These are phyloP conservation scores for Tridacna gigas DNA, from an alignment of 2,888 invertebrate species.

Conservation along the genomic window DNA sequence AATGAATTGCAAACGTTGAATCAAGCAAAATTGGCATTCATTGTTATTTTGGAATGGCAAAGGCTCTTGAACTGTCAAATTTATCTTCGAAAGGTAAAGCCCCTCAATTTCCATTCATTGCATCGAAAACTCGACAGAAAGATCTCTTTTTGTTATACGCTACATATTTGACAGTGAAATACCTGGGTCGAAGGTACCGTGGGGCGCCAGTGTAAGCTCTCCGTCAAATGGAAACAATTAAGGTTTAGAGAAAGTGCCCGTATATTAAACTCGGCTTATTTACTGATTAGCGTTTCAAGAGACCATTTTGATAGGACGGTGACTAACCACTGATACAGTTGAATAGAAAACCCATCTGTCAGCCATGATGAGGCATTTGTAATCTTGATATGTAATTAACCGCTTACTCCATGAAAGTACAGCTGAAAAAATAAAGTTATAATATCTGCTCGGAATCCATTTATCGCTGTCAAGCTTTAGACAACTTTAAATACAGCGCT, in stretches of 20 bases:
- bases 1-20: too few species aligned
- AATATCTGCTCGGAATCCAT: too few species aligned
- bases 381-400: neutral
- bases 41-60: neutral
- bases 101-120: neutral
- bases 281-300: constrained; percentile 58
- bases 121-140: constrained; percentile 4
- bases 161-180: constrained; percentile 54
- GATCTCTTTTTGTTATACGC: neutral
- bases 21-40: too few species aligned
- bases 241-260: constrained; percentile 61
- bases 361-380: constrained; percentile 43
- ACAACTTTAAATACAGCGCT: too few species aligned
- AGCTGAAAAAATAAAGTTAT: too few species aligned
- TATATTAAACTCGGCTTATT: constrained; percentile 65
- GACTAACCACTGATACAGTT: constrained; percentile 57
- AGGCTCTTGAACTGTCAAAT: neutral
- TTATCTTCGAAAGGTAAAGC: constrained; percentile 1
- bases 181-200: constrained; percentile 52
- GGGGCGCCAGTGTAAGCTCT: constrained; percentile 64
- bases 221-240: constrained; percentile 59
- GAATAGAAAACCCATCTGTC: constrained; percentile 56
- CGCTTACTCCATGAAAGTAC: too few species aligned
- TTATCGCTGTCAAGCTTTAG: too few species aligned
- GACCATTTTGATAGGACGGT: constrained; percentile 53